phyloP scores from a whole-genome alignment of 2,888 invertebrate genomes.

The Ptilodon capucinus region DNA sequence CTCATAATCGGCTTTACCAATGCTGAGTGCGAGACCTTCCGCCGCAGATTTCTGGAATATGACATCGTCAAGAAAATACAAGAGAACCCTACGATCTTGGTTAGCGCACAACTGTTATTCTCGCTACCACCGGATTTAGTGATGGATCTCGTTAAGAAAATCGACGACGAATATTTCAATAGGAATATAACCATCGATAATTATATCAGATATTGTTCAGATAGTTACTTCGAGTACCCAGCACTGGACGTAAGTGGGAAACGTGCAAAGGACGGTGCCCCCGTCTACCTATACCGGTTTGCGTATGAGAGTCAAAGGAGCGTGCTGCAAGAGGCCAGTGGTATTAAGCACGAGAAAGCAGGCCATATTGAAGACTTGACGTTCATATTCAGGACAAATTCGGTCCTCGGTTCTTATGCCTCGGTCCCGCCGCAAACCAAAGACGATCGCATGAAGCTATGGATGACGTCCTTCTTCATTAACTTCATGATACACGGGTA shows the following conservation, averaged over 20 bases:
- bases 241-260: conserved; percentile 51
- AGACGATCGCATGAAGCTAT: conserved; percentile 49
- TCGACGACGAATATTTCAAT: conserved; percentile 51
- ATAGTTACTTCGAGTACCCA: conserved; percentile 58
- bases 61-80: conserved; percentile 44
- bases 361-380: conserved; percentile 84
- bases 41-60: conserved; percentile 48
- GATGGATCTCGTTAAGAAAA: conserved; percentile 32
- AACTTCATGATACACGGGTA: conserved; percentile 62
- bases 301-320: conserved; percentile 74
- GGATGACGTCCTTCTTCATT: conserved; percentile 55
- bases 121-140: conserved; percentile 28
- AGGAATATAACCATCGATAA: conserved; percentile 43
- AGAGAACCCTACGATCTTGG: conserved; percentile 38
- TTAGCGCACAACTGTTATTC: conserved; percentile 47
- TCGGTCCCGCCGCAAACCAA: conserved; percentile 25
- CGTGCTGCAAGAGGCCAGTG: conserved; percentile 61
- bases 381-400: conserved; percentile 72
- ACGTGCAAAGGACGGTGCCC: conserved; percentile 50
- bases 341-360: conserved; percentile 70
- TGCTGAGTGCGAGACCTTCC: conserved; percentile 63
- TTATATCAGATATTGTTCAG: conserved; percentile 52
- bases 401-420: conserved; percentile 32
- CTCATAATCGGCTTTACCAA: conserved; percentile 62
- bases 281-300: conserved; percentile 80